Conservation (phyloP, 1,140 invertebrate species). For the Leptinotarsa lineolata region DNA sequence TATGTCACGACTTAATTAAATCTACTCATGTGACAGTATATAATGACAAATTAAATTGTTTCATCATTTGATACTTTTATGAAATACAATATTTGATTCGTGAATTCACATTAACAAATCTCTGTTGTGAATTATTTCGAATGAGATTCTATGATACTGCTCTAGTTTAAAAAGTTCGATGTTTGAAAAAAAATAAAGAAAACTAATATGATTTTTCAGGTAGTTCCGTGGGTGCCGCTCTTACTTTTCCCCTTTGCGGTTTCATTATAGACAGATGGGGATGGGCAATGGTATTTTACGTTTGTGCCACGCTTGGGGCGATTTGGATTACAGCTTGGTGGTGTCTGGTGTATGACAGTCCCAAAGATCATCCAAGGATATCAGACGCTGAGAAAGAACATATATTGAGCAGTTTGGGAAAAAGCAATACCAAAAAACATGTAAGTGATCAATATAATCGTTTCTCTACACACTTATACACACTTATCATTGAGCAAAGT, state of each 20-base stretch:
- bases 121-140: no score
- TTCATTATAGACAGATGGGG: constrained; percentile 66
- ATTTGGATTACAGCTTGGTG: constrained; percentile 73
- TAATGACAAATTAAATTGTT: no score
- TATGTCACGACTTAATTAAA: no score
- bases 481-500: no score
- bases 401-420: constrained; percentile 61
- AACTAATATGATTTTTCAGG: constrained; percentile 55
- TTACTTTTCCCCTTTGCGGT: constrained; percentile 73
- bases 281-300: constrained; percentile 79
- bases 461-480: no score
- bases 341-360: constrained; percentile 68
- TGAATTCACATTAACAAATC: no score
- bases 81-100: no score
- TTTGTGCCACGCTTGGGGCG: constrained; percentile 67
- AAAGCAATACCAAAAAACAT: constrained; percentile 56
- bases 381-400: constrained; percentile 66
- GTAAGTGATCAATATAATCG: constrained; percentile 37
- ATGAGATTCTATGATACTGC: no score
- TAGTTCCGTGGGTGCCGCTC: constrained; percentile 70
- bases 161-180: no score
- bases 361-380: constrained; percentile 76
- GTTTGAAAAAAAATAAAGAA: no score
- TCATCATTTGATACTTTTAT: no score
- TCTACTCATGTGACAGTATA: no score